These are phyloP conservation scores for Tyto alba DNA, from an alignment of 2,113 vertebrate species.

Conservation along the genomic window DNA sequence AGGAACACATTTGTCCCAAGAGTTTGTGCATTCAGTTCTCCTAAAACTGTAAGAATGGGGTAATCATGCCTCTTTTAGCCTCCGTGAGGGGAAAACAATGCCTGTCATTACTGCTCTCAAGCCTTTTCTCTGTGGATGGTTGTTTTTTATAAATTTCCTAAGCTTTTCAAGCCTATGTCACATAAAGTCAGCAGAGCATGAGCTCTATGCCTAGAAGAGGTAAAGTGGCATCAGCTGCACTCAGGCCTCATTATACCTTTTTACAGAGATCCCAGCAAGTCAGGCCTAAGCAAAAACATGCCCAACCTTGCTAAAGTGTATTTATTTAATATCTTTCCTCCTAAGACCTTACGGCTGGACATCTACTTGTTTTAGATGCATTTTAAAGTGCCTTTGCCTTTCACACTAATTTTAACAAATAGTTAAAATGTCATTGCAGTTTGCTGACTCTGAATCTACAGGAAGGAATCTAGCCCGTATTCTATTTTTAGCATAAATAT, in stretches of 20 bases:
- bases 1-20: background rate
- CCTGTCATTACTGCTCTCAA: background rate
- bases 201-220: background rate
- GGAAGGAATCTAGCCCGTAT: background rate
- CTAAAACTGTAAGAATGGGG: background rate
- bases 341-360: background rate
- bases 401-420: background rate
- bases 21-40: background rate
- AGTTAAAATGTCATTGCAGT: background rate
- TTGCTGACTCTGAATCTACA: background rate
- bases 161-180: background rate
- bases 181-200: background rate
- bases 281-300: background rate
- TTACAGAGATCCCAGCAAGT: background rate
- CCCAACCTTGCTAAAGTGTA: background rate
- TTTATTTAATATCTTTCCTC: background rate
- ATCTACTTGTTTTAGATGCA: background rate
- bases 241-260: background rate
- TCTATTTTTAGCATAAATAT: background rate
- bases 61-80: background rate
- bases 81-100: background rate
- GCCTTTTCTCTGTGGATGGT: background rate
- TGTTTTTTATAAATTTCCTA: background rate
- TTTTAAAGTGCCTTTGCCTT: background rate
- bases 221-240: background rate